Evolutionary conservation across 2,888 invertebrate species (phyloP).

Genomic region (Trachelus stipa): DNA sequence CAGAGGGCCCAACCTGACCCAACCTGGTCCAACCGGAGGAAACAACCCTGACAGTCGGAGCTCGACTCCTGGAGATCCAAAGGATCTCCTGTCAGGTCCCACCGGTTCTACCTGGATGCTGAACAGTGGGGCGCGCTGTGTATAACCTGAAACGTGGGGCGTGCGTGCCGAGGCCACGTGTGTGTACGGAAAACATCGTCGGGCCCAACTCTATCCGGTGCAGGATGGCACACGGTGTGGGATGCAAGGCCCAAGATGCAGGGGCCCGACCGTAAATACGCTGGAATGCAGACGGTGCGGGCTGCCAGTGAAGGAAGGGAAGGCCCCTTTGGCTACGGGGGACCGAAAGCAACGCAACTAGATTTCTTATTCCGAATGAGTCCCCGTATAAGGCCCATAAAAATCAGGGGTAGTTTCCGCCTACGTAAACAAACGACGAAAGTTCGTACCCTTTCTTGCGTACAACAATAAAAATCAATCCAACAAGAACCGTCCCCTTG

Average conservation of each 20-base stretch:
- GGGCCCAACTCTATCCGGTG: conserved; percentile 25
- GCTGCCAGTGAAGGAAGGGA: conserved; percentile 36
- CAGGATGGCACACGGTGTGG: conserved; percentile 24
- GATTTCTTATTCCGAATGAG: background rate
- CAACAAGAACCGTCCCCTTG: background rate
- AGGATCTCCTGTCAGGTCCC: background rate
- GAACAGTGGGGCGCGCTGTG: background rate
- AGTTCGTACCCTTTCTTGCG: background rate
- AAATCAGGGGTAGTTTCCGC: background rate
- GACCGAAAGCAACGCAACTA: conserved; percentile 9
- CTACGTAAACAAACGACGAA: background rate
- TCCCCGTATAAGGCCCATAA: background rate
- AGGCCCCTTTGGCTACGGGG: conserved; percentile 10
- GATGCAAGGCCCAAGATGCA: conserved; percentile 29
- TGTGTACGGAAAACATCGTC: conserved; percentile 7
- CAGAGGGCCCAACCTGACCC: background rate
- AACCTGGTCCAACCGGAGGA: background rate
- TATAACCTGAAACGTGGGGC: background rate
- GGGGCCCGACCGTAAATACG: conserved; percentile 43
- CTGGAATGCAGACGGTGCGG: conserved; percentile 48
- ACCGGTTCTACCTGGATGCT: background rate
- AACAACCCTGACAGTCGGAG: background rate
- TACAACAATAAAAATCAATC: background rate
- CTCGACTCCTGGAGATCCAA: background rate
- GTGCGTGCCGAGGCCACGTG: background rate